phyloP scores from a whole-genome alignment of 1,140 invertebrate species.

The Holcopasites calliopsidis region DNA sequence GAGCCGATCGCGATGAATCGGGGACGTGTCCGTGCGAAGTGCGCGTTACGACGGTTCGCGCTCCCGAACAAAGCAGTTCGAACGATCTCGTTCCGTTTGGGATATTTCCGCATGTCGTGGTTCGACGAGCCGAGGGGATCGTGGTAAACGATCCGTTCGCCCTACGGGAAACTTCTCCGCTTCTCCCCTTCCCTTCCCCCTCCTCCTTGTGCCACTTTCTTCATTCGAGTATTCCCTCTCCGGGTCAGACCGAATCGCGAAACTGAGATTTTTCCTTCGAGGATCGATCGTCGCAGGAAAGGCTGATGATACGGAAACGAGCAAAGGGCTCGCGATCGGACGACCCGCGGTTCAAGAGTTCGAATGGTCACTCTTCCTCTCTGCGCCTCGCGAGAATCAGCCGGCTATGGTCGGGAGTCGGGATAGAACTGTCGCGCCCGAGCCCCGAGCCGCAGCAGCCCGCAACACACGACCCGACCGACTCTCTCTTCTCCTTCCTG shows the following conservation, averaged over 20 bases:
- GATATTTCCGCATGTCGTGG: constrained; percentile 51
- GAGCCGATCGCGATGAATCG: constrained; percentile 1
- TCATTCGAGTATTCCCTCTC: too few species aligned
- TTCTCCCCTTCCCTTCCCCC: neutral
- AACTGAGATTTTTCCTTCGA: too few species aligned
- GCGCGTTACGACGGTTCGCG: constrained; percentile 4
- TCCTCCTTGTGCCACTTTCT: neutral
- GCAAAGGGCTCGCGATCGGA: too few species aligned
- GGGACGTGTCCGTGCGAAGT: constrained; percentile 8
- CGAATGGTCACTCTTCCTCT: neutral
- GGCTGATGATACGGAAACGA: too few species aligned
- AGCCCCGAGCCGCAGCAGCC: constrained; percentile 79
- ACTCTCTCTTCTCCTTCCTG: constrained; percentile 52
- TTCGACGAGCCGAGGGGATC: constrained; percentile 10
- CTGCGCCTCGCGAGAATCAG: constrained; percentile 64
- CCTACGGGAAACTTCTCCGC: neutral
- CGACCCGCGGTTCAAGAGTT: too few species aligned
- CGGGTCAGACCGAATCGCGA: too few species aligned
- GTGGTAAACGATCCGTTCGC: neutral
- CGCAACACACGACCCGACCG: constrained; percentile 75
- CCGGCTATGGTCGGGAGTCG: constrained; percentile 75
- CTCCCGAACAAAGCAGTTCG: constrained; percentile 3
- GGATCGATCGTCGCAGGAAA: too few species aligned
- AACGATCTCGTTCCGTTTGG: constrained; percentile 22
- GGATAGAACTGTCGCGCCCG: constrained; percentile 79